Percentiles rank a stretch among this genome's conserved stretches.
These are phyloP conservation scores for Rhyacophila brunnea DNA, from an alignment of 1,140 invertebrate species.

Conservation along the genomic window DNA sequence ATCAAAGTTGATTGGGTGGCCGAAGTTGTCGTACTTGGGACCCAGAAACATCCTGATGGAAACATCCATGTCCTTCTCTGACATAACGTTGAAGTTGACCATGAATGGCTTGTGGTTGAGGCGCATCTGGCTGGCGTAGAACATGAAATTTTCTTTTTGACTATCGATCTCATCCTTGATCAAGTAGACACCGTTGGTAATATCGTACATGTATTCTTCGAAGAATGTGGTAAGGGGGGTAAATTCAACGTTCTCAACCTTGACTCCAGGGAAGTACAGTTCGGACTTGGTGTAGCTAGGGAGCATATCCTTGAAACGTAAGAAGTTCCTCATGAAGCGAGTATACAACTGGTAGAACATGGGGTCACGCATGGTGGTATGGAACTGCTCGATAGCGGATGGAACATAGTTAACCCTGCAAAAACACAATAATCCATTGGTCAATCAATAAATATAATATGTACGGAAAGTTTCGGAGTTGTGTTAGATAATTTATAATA, in stretches of 20 bases:
- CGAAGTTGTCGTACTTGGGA: conserved; percentile 49
- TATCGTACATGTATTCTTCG: conserved; percentile 66
- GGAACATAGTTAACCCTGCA: conserved; percentile 44
- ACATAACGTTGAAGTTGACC: conserved; percentile 34
- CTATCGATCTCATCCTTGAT: conserved; percentile 39
- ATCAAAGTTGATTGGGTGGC: conserved; percentile 56
- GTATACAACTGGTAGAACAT: conserved; percentile 64
- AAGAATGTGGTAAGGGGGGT: conserved; percentile 70
- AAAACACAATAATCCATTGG: no score
- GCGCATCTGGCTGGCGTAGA: conserved; percentile 46
- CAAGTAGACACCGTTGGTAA: conserved; percentile 61
- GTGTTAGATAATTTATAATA: not conserved
- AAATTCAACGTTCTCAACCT: conserved; percentile 61
- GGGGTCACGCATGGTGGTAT: conserved; percentile 66
- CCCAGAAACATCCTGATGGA: conserved; percentile 40
- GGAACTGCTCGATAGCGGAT: conserved; percentile 48
- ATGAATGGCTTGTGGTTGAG: conserved; percentile 37
- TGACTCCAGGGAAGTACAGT: conserved; percentile 59
- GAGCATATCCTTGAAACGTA: conserved; percentile 53
- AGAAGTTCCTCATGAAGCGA: conserved; percentile 52
- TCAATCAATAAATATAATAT: no score
- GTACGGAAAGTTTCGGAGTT: not conserved
- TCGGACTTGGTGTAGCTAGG: conserved; percentile 61
- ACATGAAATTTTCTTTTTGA: conserved; percentile 45
- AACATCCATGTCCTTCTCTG: conserved; percentile 22